Percentiles rank a stretch among this genome's conserved stretches.
phyloP scores from a whole-genome alignment of 1,140 invertebrate genomes.

The Zaprionus lachaisei region DNA sequence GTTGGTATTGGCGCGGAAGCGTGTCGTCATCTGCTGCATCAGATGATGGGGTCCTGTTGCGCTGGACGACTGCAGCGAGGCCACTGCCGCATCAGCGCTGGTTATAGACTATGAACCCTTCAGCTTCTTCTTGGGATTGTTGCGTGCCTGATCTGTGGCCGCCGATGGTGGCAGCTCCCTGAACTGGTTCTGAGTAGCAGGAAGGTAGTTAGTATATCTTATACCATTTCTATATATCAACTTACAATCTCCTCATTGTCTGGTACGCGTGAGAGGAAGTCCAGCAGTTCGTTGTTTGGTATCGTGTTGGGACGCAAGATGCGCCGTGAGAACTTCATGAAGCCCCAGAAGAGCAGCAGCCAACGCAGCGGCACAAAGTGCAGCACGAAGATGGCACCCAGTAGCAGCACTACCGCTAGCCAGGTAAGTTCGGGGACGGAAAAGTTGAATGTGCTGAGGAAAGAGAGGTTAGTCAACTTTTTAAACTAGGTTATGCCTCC shows the following conservation, averaged over 20 bases:
- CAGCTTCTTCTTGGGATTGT: slow-evolving; percentile 86
- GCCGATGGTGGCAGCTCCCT: slow-evolving; percentile 86
- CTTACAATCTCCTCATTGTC: slow-evolving; percentile 96
- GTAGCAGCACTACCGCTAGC: slow-evolving; percentile 92
- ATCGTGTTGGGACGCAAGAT: slow-evolving; percentile 96
- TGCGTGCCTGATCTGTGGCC: slow-evolving; percentile 84
- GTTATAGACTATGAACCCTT: slow-evolving; percentile 86
- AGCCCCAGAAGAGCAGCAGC: slow-evolving; percentile 97
- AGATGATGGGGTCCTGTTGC: slow-evolving; percentile 64
- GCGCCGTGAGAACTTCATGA: slow-evolving; percentile 98
- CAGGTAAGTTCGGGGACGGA: slow-evolving; percentile 98
- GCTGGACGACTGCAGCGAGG: slow-evolving; percentile 56
- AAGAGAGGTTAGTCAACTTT: slow-evolving; percentile 17
- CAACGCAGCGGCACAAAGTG: slow-evolving; percentile 96
- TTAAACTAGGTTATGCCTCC: not conserved
- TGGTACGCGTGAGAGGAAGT: slow-evolving; percentile 97
- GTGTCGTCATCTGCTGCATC: slow-evolving; percentile 60
- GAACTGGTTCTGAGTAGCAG: slow-evolving; percentile 85
- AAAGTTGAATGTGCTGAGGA: slow-evolving; percentile 96
- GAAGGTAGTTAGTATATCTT: not conserved
- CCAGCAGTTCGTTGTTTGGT: slow-evolving; percentile 98
- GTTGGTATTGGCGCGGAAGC: slow-evolving; percentile 75
- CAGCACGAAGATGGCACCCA: slow-evolving; percentile 90
- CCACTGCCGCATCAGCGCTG: slow-evolving; percentile 67
- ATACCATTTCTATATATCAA: slow-evolving; percentile 25